A percentile compares a stretch with the other conserved stretches of the same genome.
phyloP scores from a whole-genome alignment of 2,888 invertebrate species.

The Phlogophora meticulosa region DNA sequence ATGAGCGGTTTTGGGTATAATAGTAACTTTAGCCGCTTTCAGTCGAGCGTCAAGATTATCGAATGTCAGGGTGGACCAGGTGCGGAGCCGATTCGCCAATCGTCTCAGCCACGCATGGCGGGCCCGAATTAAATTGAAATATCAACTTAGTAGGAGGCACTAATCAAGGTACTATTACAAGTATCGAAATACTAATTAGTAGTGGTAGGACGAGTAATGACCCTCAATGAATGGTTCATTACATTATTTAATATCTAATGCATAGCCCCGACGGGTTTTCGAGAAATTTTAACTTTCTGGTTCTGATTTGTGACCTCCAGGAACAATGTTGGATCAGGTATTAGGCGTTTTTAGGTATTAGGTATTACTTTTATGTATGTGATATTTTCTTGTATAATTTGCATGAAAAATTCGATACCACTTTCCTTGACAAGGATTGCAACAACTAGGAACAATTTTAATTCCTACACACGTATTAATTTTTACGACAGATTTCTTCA shows the following conservation, averaged over 20 bases:
- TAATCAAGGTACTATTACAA: neutral
- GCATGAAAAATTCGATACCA: neutral
- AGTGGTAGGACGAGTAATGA: constrained; percentile 20
- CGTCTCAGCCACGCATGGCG: constrained; percentile 40
- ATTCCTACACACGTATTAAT: neutral
- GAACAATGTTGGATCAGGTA: constrained; percentile 4
- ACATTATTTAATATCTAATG: constrained; percentile 3
- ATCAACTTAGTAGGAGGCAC: constrained; percentile 17
- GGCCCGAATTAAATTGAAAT: constrained; percentile 36
- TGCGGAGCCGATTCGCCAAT: constrained; percentile 61
- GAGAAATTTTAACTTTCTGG: neutral
- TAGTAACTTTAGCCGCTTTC: constrained; percentile 65
- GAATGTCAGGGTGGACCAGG: constrained; percentile 85
- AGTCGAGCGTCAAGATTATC: constrained; percentile 72
- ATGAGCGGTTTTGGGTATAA: constrained; percentile 66
- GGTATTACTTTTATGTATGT: neutral
- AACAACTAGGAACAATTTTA: neutral
- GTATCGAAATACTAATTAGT: constrained; percentile 1
- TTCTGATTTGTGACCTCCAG: constrained; percentile 10
- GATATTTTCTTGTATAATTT: constrained; percentile 20
- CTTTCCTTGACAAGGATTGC: neutral
- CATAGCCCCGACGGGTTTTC: neutral
- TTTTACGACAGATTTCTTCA: no score
- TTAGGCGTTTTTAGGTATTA: constrained; percentile 4
- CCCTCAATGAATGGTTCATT: constrained; percentile 11